Conservation (phyloP, 2,113 vertebrate genomes). For the Ophthalmolycus amberensis region DNA sequence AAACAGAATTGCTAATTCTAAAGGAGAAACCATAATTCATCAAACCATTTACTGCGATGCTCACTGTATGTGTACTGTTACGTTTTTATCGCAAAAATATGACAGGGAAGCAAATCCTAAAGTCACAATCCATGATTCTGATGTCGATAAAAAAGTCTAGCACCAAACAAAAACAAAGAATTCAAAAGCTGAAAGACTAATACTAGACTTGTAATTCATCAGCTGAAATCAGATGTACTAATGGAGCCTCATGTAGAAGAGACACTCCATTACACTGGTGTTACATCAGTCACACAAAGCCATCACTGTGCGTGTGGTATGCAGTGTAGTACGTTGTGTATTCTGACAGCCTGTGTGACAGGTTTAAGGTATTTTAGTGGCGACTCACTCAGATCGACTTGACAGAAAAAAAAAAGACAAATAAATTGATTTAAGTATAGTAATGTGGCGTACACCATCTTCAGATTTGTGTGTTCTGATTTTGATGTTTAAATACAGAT, state of each 20-base stretch:
- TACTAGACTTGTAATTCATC: background rate
- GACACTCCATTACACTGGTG: constrained; percentile 12
- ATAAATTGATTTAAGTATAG: background rate
- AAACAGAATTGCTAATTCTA: no score
- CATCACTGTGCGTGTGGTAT: background rate
- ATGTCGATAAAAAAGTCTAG: background rate
- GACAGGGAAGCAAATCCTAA: background rate
- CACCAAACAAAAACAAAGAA: background rate
- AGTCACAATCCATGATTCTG: background rate
- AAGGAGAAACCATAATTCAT: background rate
- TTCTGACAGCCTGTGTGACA: constrained; percentile 10
- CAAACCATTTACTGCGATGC: background rate
- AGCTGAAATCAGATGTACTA: background rate
- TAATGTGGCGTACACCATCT: background rate
- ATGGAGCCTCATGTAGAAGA: constrained; percentile 9
- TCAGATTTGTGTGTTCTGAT: background rate
- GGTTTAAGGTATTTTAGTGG: constrained; percentile 2
- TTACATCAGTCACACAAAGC: constrained; percentile 36
- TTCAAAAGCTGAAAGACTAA: background rate
- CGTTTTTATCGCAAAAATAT: background rate
- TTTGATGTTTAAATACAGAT: background rate
- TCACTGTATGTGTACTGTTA: background rate
- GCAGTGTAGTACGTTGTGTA: background rate
- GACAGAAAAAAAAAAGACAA: background rate
- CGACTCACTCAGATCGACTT: background rate